A percentile compares a stretch with the other conserved stretches of the same genome.
Conservation (phyloP, 2,113 vertebrate genomes). For the Lynx canadensis region DNA sequence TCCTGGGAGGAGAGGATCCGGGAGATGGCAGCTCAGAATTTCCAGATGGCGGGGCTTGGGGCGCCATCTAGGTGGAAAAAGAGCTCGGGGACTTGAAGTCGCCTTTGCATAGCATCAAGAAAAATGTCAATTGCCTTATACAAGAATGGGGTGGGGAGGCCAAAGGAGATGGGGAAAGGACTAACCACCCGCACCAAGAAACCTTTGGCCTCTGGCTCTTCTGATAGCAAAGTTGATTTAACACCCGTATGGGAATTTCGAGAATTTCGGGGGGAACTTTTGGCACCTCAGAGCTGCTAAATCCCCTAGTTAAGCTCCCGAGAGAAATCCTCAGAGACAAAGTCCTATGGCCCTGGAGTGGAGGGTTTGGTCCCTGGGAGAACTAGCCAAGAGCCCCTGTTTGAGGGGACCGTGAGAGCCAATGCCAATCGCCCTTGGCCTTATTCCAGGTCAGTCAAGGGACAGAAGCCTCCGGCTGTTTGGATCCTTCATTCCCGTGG, state of each 20-base stretch:
- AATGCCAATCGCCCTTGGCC: background rate
- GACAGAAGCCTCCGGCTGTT: slow-evolving; percentile 30
- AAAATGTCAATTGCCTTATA: slow-evolving; percentile 22
- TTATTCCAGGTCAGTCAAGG: slow-evolving; percentile 41
- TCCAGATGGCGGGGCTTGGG: slow-evolving; percentile 25
- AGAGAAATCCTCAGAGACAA: slow-evolving; percentile 14
- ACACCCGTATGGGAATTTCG: background rate
- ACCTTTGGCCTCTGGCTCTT: background rate
- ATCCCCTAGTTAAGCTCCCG: background rate
- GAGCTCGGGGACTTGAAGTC: slow-evolving; percentile 45
- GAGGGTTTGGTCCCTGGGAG: background rate
- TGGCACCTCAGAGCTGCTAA: slow-evolving; percentile 21
- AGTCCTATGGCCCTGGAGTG: background rate
- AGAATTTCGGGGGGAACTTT: background rate
- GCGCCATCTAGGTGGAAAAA: slow-evolving; percentile 70
- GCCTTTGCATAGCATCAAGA: background rate
- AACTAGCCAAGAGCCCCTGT: background rate
- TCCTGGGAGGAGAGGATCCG: background rate
- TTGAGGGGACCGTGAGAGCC: background rate
- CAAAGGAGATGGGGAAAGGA: background rate
- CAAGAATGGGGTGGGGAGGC: slow-evolving; percentile 6
- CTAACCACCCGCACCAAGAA: background rate
- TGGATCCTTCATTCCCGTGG: background rate
- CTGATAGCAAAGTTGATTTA: background rate
- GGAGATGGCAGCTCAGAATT: slow-evolving; percentile 13